These are phyloP conservation scores for Heloderma charlesbogerti DNA, from an alignment of 2,113 vertebrate genomes.

Conservation along the genomic window DNA sequence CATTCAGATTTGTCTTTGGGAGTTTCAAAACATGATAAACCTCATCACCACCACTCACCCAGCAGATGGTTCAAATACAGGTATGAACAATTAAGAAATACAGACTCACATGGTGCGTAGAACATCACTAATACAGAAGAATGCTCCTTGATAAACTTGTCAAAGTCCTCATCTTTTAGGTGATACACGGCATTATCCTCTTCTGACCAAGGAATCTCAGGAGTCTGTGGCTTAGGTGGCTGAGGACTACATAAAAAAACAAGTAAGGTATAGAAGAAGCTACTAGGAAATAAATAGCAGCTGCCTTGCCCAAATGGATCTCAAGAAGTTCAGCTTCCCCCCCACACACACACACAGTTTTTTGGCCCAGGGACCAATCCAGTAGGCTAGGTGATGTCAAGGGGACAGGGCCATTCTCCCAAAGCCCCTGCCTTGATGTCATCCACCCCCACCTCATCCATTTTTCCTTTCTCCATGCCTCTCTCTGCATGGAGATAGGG, in stretches of 20 bases:
- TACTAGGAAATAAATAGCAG: slow-evolving; percentile 27
- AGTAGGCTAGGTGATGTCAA: no score
- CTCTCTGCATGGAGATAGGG: no score
- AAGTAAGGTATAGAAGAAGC: slow-evolving; percentile 40
- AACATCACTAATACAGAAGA: slow-evolving; percentile 95
- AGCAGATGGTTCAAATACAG: slow-evolving; percentile 21
- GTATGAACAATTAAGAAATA: not conserved
- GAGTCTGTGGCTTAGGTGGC: slow-evolving; percentile 90
- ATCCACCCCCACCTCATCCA: no score
- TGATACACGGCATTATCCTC: slow-evolving; percentile 92
- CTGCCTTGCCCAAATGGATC: slow-evolving; percentile 18
- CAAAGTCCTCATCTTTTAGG: slow-evolving; percentile 93
- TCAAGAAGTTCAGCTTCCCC: not conserved
- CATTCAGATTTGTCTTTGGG: not conserved
- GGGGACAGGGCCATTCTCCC: no score
- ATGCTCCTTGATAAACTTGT: slow-evolving; percentile 93
- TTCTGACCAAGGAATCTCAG: slow-evolving; percentile 94
- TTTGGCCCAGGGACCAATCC: no score
- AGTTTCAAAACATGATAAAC: slow-evolving; percentile 11
- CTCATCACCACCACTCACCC: not conserved
- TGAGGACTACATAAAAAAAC: slow-evolving; percentile 85
- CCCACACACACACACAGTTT: no score
- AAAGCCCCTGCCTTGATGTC: no score
- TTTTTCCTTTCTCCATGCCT: no score
- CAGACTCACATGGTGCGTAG: slow-evolving; percentile 96